Evolutionary conservation across 2,888 invertebrate species (phyloP).

Genomic region (Pseudococcus longispinus): DNA sequence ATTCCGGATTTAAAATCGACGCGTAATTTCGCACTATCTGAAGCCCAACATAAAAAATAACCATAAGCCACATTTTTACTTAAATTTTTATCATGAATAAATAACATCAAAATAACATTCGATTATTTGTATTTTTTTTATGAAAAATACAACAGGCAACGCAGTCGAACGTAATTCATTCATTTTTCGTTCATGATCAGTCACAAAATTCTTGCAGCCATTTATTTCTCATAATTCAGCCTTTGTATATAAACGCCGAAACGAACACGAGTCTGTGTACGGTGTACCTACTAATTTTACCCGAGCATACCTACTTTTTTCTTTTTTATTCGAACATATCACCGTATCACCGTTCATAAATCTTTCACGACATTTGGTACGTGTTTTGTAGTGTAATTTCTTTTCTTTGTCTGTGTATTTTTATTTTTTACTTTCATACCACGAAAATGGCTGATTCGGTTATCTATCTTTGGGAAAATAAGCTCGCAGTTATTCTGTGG

Average conservation of each 20-base stretch:
- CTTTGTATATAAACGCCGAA: not conserved
- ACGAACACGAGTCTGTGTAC: not conserved
- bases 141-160: not conserved
- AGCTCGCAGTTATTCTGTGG: not conserved
- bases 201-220: not conserved
- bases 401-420: not conserved
- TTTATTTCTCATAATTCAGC: not conserved
- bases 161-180: not conserved
- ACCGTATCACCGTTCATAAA: conserved; percentile 15
- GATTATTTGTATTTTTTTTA: not conserved
- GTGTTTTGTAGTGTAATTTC: conserved; percentile 12
- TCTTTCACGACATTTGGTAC: conserved; percentile 24
- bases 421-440: conserved; percentile 9
- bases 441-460: conserved; percentile 1
- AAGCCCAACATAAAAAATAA: not conserved
- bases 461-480: conserved; percentile 17
- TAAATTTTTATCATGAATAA: not conserved
- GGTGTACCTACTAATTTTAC: not conserved
- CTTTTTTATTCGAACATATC: conserved; percentile 2
- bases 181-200: not conserved
- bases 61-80: not conserved
- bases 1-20: not conserved
- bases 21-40: not conserved
- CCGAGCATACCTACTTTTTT: not conserved
- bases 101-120: not conserved